These are phyloP conservation scores for Brachypodius melanocephalos DNA, from an alignment of 2,113 vertebrate genomes.

Conservation along the genomic window DNA sequence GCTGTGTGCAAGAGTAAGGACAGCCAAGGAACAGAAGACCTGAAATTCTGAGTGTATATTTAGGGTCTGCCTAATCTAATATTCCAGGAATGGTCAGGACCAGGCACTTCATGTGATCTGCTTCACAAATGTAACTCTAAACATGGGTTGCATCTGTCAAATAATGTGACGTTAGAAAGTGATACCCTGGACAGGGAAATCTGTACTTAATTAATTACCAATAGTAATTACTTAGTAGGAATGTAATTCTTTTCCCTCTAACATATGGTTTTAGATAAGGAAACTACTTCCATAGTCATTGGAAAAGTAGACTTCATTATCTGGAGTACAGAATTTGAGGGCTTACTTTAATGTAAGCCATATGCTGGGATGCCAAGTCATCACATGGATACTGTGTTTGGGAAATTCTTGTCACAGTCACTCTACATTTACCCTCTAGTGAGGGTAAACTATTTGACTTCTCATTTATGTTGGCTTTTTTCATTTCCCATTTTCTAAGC, in stretches of 20 bases:
- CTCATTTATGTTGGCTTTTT: neutral
- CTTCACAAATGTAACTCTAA: neutral
- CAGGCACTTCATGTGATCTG: neutral
- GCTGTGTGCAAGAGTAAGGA: accelerated
- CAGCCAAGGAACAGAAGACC: neutral
- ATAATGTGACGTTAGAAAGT: neutral
- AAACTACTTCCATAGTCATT: neutral
- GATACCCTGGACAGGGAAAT: neutral
- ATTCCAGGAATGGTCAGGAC: neutral
- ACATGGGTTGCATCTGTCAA: neutral
- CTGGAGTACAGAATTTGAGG: neutral
- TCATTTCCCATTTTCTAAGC: neutral
- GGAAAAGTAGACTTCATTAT: neutral
- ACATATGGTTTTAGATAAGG: neutral
- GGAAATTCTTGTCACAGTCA: neutral
- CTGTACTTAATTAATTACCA: neutral
- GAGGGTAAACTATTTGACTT: neutral
- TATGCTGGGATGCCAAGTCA: neutral
- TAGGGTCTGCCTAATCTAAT: neutral
- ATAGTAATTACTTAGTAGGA: neutral
- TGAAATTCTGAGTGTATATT: neutral
- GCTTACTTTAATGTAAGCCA: neutral
- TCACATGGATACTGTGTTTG: neutral
- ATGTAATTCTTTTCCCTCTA: neutral
- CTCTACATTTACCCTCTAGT: neutral